These are phyloP conservation scores for Rhea pennata DNA, from an alignment of 2,113 vertebrate species.

Conservation along the genomic window DNA sequence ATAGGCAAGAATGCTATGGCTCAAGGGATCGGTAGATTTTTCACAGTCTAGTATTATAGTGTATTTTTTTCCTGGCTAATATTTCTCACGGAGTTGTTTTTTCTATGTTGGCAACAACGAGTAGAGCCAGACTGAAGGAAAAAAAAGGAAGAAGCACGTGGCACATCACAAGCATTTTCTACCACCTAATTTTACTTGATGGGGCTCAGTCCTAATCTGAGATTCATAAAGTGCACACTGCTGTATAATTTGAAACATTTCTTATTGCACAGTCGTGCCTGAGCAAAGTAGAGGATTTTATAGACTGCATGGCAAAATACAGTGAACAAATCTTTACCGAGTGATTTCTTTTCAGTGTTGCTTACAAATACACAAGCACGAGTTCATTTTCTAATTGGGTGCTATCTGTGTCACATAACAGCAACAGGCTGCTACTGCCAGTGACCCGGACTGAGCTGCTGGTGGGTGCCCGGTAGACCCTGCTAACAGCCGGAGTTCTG, in stretches of 20 bases:
- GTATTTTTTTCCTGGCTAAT: slow-evolving; percentile 38
- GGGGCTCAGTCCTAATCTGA: slow-evolving; percentile 66
- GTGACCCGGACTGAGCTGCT: background rate
- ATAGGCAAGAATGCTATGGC: slow-evolving; percentile 58
- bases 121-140: background rate
- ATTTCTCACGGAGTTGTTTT: slow-evolving; percentile 43
- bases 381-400: background rate
- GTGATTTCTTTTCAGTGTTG: background rate
- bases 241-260: slow-evolving; percentile 64
- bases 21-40: slow-evolving; percentile 44
- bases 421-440: background rate
- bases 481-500: background rate
- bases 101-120: slow-evolving; percentile 46
- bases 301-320: background rate
- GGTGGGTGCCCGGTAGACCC: background rate
- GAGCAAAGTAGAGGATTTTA: slow-evolving; percentile 50
- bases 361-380: background rate
- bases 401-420: background rate
- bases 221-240: background rate
- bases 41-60: slow-evolving; percentile 57
- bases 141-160: background rate
- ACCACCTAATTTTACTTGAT: slow-evolving; percentile 63
- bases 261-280: slow-evolving; percentile 13
- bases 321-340: background rate
- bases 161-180: slow-evolving; percentile 35